Base-by-base conservation (phyloP, 2,797 vertebrate species). In the Enteromius anoplus region DNA sequence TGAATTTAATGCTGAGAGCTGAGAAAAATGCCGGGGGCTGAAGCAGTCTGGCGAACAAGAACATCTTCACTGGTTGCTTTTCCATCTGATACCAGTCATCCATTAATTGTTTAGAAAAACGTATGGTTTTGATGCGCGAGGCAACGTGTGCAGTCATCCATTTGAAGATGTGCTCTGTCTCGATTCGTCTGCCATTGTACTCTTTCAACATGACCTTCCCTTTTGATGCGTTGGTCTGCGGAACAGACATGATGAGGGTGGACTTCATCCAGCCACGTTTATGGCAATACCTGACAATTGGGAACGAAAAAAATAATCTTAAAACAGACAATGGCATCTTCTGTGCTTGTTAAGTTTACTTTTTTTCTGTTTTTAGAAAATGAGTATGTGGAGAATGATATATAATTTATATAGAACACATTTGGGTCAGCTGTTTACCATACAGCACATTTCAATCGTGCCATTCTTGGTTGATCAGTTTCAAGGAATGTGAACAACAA, bases 181-280 rank as follows among this genome's bases (percentile, higher is more conserved):
- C 97, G 0, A 96, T 92, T 84, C 80, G 95, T 19, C 87, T 93
- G 45, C 97, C 97, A 0, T 89, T 94, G 84, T 99, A 99, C 82
- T 99, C 97, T 88, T 98, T 98, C 0, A 99, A 94, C 96, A 98
- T 97, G 51, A 99, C 98, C 89, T 96, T 99, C 14, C 98, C 98
- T 90, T 99, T 99, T 3, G 98, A 99, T 2, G 98, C 97, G 1
- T 95, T 97, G 0, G 98, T 99, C 86, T 99, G 97, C 0, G 98
- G 98, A 79, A 99, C 97, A 0, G 98, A 98, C 97, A 99, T 99
- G 85, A 99, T 96, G 86, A 99, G 95, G 0, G 97, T 99, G 87
- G 98, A 99, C 82, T 92, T 96, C 81, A 97, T 91, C 98, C 98
- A 99, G 81, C 97, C 97, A 29, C 98, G 95, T 88, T 95, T 96